phyloP scores from a whole-genome alignment of 2,113 vertebrate genomes.

The Indicator indicator region DNA sequence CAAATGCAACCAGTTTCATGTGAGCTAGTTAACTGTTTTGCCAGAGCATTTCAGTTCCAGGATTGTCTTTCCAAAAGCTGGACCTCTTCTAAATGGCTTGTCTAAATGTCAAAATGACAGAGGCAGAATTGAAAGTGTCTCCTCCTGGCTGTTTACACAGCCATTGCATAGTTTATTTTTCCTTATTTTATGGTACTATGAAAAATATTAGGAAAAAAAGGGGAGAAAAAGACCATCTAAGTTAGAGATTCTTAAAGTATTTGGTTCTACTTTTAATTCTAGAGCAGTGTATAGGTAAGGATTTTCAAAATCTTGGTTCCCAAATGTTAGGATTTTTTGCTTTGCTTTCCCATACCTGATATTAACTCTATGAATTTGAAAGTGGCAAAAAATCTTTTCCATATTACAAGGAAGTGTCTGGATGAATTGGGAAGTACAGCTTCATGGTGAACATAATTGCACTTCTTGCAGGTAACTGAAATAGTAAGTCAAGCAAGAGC shows the following conservation, averaged over 20 bases:
- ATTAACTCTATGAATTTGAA: not conserved
- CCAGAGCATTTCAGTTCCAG: not conserved
- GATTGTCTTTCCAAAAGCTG: not conserved
- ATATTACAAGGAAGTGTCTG: not conserved
- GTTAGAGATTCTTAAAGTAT: not conserved
- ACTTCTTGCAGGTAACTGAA: slow-evolving; percentile 60
- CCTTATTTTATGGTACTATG: not conserved
- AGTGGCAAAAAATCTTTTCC: not conserved
- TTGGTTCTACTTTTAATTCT: not conserved
- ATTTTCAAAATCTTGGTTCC: not conserved
- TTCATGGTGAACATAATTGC: slow-evolving; percentile 50
- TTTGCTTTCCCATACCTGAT: not conserved
- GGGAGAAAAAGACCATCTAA: not conserved
- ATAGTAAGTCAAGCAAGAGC: slow-evolving; percentile 65
- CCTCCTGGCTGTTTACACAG: not conserved
- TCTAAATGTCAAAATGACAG: not conserved
- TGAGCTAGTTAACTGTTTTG: not conserved
- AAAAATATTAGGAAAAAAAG: not conserved
- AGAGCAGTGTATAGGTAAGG: not conserved
- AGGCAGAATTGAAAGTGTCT: not conserved
- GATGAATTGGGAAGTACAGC: not conserved
- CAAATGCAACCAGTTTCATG: not conserved
- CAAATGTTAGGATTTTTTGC: not conserved
- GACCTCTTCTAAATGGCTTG: not conserved
- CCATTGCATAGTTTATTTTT: not conserved